Percentiles rank a stretch among this genome's conserved stretches.
These are phyloP conservation scores for Tragelaphus scriptus DNA, from an alignment of 2,113 vertebrate species.

Conservation along the genomic window DNA sequence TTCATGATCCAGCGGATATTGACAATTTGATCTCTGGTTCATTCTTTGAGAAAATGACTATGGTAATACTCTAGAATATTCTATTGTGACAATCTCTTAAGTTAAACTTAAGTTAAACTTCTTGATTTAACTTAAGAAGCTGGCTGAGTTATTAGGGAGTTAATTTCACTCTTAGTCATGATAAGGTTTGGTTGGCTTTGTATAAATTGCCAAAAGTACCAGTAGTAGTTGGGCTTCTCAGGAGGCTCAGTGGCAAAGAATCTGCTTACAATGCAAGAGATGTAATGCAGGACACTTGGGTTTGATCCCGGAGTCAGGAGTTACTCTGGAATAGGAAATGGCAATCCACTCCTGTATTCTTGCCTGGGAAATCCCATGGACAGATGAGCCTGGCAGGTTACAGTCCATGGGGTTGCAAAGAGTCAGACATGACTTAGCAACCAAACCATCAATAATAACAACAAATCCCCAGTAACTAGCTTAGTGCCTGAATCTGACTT, in stretches of 20 bases:
- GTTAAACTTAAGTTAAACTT: neutral
- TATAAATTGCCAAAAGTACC: neutral
- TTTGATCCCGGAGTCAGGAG: neutral
- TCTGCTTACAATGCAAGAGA: neutral
- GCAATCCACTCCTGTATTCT: neutral
- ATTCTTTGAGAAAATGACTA: neutral
- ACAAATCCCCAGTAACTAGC: neutral
- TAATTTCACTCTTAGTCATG: constrained; percentile 21
- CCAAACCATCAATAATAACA: too few relatives aligned
- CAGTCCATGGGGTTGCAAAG: too few relatives aligned
- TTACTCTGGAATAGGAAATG: neutral
- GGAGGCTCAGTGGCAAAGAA: neutral
- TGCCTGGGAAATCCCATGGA: neutral
- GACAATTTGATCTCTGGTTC: neutral
- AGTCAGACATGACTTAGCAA: too few relatives aligned
- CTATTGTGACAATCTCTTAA: neutral
- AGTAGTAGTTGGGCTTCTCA: neutral
- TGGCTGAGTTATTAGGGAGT: constrained; percentile 33
- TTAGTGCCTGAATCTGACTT: neutral
- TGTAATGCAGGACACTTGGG: neutral
- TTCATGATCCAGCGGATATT: too few relatives aligned
- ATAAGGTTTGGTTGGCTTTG: neutral
- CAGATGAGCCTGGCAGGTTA: neutral
- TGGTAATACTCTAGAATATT: neutral
- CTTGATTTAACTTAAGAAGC: constrained; percentile 7